phyloP scores from a whole-genome alignment of 1,140 invertebrate species.

The Conus ventricosus region DNA sequence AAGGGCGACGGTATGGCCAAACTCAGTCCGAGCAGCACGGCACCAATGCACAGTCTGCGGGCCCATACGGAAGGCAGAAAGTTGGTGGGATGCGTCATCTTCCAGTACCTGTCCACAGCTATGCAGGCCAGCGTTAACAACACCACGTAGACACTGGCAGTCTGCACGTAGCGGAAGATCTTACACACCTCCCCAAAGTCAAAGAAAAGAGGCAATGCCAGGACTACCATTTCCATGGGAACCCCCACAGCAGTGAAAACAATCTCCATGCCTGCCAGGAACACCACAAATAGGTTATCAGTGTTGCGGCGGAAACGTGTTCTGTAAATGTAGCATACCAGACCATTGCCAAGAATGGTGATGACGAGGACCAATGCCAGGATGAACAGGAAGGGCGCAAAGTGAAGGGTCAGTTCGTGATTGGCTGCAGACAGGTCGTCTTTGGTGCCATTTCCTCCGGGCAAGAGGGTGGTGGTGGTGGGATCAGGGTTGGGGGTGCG shows the following conservation, averaged over 20 bases:
- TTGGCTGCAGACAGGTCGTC: not conserved
- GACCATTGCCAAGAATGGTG: conserved; percentile 23
- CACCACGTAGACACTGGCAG: conserved; percentile 7
- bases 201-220: conserved; percentile 22
- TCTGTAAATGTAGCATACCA: conserved; percentile 27
- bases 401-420: not conserved
- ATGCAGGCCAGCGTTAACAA: conserved; percentile 18
- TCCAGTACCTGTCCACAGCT: conserved; percentile 29
- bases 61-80: conserved; percentile 17
- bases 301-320: conserved; percentile 32
- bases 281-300: conserved; percentile 23
- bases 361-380: conserved; percentile 14
- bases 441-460: not conserved
- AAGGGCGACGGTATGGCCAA: conserved; percentile 17
- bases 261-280: conserved; percentile 19
- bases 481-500: not conserved
- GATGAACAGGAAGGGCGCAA: conserved; percentile 23
- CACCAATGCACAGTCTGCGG: conserved; percentile 5
- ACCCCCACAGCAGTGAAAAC: not conserved
- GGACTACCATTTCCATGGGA: conserved; percentile 21
- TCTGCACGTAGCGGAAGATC: conserved; percentile 27
- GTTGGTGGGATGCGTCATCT: conserved; percentile 18
- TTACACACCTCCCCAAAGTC: conserved; percentile 7
- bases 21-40: conserved; percentile 20
- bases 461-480: not conserved